These are phyloP conservation scores for Gnathonemus echidnorhynchus DNA, from an alignment of 2,113 vertebrate species.

Conservation along the genomic window DNA sequence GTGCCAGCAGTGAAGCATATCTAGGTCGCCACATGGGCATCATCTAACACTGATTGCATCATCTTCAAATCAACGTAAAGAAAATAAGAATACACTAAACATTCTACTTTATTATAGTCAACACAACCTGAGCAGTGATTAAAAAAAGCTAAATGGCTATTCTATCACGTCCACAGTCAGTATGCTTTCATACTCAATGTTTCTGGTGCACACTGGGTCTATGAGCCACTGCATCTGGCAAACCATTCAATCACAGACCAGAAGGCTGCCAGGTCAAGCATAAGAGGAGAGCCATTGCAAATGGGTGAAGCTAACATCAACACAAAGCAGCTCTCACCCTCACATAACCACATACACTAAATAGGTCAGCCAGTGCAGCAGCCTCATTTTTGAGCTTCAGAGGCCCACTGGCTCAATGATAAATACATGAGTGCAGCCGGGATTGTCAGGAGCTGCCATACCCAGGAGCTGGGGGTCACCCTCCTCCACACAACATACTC, in stretches of 20 bases:
- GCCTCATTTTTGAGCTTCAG: neutral
- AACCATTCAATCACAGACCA: neutral
- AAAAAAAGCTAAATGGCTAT: conserved; percentile 21
- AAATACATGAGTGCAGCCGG: neutral
- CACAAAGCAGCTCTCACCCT: neutral
- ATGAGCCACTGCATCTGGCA: neutral
- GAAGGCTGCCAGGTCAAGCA: neutral
- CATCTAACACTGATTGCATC: neutral
- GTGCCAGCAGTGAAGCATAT: neutral
- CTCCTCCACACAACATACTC: neutral
- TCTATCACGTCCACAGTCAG: conserved; percentile 26
- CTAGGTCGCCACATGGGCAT: neutral
- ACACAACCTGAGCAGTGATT: conserved; percentile 35
- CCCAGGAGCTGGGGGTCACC: neutral
- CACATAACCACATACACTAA: neutral
- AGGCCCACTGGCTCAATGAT: neutral
- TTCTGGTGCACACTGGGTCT: conserved; percentile 39
- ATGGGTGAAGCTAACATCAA: neutral
- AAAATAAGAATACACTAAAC: conserved; percentile 39
- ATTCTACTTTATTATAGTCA: conserved; percentile 38
- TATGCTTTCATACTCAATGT: conserved; percentile 27
- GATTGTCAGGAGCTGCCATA: neutral
- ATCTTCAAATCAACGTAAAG: conserved; percentile 30
- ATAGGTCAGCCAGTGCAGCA: neutral
- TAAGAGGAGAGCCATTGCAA: neutral